Base-by-base conservation (phyloP, 2,888 invertebrate genomes). In the Tineola bisselliella region DNA sequence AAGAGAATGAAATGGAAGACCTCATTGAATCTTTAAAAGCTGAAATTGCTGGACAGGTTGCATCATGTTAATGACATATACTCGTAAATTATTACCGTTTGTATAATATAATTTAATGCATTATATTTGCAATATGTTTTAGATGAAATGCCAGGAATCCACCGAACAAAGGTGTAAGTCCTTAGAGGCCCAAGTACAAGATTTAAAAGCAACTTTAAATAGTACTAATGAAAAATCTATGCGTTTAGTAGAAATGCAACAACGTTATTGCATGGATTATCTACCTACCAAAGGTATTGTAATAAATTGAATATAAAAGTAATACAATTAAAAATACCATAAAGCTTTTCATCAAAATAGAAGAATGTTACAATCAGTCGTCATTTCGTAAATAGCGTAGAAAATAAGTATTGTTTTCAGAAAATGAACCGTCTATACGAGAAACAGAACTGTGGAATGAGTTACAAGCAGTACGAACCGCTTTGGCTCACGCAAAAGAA, bases 391-490 rank as follows among this genome's bases (percentile, higher is more conserved):
- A n/a, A n/a, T n/a, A n/a, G n/a, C n/a, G n/a, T n/a, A n/a, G 6
- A 25, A 10, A 38, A 38, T 38, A 38, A 38, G 2, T 10, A 12
- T 38, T 38, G 10, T 38, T 68, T 65, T 31, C 63, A 86, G 86
- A 86, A 69, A 71, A 59, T 38, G 81, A 84, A 62, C 86, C 86
- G 6, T 69, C 81, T 0, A 81, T 86, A 44, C 79, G 81, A 64
- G 89, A 89, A 69, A 79, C 84, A 0, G 82, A 84, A 57, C 70
- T 89, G 63, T 89, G 83, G 81, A 83, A 81, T 66, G 88, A 89
- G 62, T 71, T 89, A 12, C 81, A 87, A 69, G 72, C 69, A 13
- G 75, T 81, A 0, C 72, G 78, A 52, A 67, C 69, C 5, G 73
- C 78, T 0, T 66, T 88, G 25, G 69, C 73, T 0, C 73, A 73